These are phyloP conservation scores for Fratercula arctica DNA, from an alignment of 2,797 vertebrate species.

Conservation along the genomic window DNA sequence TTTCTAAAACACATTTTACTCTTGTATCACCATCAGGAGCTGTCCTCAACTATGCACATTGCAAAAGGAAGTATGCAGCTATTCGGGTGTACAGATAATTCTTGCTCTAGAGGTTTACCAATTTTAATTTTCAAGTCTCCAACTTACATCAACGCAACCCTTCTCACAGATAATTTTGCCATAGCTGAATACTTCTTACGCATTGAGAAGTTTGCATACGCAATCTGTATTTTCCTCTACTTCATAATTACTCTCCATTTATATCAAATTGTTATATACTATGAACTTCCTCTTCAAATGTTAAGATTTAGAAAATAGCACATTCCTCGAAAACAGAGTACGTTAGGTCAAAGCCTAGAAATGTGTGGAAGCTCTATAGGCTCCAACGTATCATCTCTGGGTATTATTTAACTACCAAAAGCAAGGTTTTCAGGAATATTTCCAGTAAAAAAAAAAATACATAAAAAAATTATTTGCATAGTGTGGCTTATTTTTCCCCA, in stretches of 20 bases:
- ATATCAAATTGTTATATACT: background rate
- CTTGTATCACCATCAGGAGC: background rate
- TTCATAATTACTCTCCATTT: background rate
- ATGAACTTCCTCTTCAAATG: background rate
- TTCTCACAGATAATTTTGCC: background rate
- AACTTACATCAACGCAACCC: background rate
- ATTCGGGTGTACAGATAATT: background rate
- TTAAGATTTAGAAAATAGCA: background rate
- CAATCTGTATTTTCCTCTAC: background rate
- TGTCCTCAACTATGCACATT: background rate
- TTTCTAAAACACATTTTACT: background rate
- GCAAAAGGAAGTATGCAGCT: background rate
- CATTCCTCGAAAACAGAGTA: background rate
- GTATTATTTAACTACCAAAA: background rate
- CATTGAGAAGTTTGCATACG: background rate
- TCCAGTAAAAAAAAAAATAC: background rate
- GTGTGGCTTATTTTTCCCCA: background rate
- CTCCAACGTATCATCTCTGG: accelerated
- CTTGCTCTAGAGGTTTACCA: background rate
- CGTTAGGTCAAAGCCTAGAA: background rate
- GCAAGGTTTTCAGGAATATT: background rate
- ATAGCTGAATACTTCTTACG: background rate
- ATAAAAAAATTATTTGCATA: background rate
- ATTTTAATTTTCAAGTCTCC: background rate
- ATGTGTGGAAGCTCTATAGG: background rate